Conservation (phyloP, 2,113 vertebrate species). For the Varanus salvator region DNA sequence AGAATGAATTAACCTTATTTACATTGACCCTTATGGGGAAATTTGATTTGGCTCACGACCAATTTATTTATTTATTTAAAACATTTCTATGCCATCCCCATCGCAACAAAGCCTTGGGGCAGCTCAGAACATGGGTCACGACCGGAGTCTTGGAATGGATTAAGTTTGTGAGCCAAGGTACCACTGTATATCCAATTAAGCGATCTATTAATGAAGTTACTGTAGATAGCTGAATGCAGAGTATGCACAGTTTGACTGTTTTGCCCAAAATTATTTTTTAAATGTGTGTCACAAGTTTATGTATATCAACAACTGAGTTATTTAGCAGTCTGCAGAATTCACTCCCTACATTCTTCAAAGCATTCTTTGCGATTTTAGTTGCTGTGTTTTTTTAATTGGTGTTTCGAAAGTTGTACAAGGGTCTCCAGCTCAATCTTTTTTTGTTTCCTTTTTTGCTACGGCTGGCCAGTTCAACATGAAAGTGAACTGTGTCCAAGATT, state of each 20-base stretch:
- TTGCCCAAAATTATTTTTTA: background rate
- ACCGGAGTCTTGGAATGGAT: no score
- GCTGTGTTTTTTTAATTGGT: slow-evolving; percentile 6
- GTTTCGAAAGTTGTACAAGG: background rate
- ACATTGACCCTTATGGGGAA: no score
- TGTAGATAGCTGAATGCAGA: background rate
- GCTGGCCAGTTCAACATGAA: background rate
- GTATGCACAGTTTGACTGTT: background rate
- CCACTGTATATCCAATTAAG: no score
- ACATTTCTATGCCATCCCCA: no score
- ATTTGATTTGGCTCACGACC: no score
- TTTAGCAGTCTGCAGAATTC: background rate
- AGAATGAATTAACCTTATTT: no score
- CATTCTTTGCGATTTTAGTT: background rate
- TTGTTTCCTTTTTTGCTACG: background rate
- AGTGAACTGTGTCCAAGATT: background rate
- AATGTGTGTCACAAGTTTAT: background rate
- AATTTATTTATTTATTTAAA: no score
- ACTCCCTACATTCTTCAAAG: background rate
- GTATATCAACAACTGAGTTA: background rate
- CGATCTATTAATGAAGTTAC: background rate
- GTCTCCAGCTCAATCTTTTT: background rate
- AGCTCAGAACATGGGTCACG: no score
- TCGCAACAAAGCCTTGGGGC: no score
- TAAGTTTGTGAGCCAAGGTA: no score